These are phyloP conservation scores for Coluber constrictor DNA, from an alignment of 2,797 vertebrate species.

Conservation along the genomic window DNA sequence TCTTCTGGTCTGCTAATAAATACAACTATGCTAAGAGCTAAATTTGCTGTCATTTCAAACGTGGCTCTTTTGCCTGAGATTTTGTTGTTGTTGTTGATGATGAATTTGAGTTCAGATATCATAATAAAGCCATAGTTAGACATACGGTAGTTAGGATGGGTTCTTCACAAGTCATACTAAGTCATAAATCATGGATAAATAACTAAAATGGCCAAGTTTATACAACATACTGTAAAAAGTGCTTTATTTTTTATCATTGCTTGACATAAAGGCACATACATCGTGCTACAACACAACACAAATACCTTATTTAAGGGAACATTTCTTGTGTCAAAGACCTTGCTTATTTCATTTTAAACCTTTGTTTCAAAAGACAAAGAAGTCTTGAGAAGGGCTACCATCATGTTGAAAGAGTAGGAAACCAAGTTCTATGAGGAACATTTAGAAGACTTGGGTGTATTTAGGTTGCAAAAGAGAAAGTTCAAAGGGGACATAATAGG, in stretches of 20 bases:
- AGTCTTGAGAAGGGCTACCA: not conserved
- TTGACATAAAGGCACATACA: not conserved
- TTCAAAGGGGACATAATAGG: not conserved
- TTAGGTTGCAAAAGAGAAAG: not conserved
- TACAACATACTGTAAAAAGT: not conserved
- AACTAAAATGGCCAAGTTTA: not conserved
- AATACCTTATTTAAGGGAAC: not conserved
- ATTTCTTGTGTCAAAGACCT: not conserved
- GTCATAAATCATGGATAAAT: not conserved
- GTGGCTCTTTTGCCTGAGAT: not conserved
- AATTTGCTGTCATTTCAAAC: not conserved
- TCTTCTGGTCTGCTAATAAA: not conserved
- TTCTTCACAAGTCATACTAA: not conserved
- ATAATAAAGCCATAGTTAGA: not conserved
- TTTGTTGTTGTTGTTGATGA: not conserved
- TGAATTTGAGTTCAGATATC: not conserved
- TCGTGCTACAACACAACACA: not conserved
- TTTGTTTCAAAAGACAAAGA: not conserved
- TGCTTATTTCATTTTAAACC: not conserved
- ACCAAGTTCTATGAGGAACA: not conserved
- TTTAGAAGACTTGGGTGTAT: not conserved
- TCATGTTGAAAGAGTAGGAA: not conserved
- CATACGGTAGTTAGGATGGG: not conserved
- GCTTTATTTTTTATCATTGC: not conserved
- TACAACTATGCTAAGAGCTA: not conserved